Evolutionary conservation across 2,113 vertebrate genomes (phyloP).

Genomic region (Telmatochromis sp.): DNA sequence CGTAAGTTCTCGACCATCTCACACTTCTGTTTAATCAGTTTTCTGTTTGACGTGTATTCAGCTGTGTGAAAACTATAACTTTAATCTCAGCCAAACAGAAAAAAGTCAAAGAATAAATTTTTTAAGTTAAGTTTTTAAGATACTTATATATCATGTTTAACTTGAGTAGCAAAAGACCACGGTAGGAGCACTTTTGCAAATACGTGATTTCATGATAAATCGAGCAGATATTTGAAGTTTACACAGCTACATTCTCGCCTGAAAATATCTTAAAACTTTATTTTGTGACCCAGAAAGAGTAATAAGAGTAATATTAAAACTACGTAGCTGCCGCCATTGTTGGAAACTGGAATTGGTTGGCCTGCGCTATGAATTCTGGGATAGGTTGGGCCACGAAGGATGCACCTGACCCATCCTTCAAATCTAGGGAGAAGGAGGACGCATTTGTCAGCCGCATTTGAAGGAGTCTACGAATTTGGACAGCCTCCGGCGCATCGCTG

Average conservation of each 20-base stretch:
- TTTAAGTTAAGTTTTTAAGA: background rate
- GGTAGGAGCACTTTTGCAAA: background rate
- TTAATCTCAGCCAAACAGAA: background rate
- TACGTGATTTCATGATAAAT: background rate
- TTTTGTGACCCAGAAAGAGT: background rate
- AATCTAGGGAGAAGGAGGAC: background rate
- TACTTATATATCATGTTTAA: background rate
- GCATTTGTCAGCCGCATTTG: background rate
- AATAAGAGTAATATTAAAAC: background rate
- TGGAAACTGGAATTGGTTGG: background rate
- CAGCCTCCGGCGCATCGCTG: accelerated
- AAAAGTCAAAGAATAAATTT: background rate
- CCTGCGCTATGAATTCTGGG: background rate
- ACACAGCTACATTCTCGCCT: background rate
- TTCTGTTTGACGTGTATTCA: background rate
- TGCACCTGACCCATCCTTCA: background rate
- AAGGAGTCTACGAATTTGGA: background rate
- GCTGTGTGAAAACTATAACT: background rate
- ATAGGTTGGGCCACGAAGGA: background rate
- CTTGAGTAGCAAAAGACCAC: background rate
- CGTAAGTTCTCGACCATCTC: background rate
- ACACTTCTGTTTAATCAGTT: background rate
- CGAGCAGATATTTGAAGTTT: background rate
- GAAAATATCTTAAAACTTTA: background rate
- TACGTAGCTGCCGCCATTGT: background rate